Base-by-base conservation (phyloP, 64 coral and sea anemone genomes). In the Montipora foliosa region DNA sequence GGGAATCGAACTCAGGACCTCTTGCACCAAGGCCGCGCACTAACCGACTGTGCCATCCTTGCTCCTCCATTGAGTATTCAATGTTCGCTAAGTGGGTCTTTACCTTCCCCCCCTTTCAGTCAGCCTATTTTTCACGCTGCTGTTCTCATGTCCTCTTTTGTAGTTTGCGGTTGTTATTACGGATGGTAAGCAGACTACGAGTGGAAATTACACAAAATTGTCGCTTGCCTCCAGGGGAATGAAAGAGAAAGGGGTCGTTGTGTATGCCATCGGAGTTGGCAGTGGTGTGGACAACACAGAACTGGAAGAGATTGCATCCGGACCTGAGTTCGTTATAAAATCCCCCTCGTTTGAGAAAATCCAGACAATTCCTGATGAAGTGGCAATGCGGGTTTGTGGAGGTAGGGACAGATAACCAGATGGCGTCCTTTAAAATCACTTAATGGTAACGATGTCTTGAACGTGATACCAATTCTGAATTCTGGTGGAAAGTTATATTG, bases 241-340 rank as follows among this genome's bases (percentile, higher is more conserved):
- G 1, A 78, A 78, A 78, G 46, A n/a, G 14, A 78, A 78, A 78
- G 76, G 76, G 19, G 76, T 78, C 13, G 44, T 46, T 17, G 46
- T 78, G 45, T 78, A 78, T 16, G 47, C 76, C 8, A 46, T 78
- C 0, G 76, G 76, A 17, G 47, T 78, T 50, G 76, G 76, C 16
- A 78, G 8, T 3, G 76, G 14, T 19, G 76, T 13, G 4, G 47
- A 50, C 1, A 50, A 6, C 1, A 16, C 76, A 16, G 76, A 78
- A 46, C 47, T 78, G 46, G 15, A 19, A 49, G 76, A 78, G 45
- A 78, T 78, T 78, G 76, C 76, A 49, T 78, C 76, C 4, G 47
- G 44, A 19, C 2, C 76, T 5, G 14, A 16, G 46, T 5, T 47
- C 46, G 76, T 78, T 50, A 19, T n/a, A 2, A 20, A 15, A 48